These are phyloP conservation scores for Oncorhynchus nerka DNA, from an alignment of 2,113 vertebrate genomes.

Conservation along the genomic window DNA sequence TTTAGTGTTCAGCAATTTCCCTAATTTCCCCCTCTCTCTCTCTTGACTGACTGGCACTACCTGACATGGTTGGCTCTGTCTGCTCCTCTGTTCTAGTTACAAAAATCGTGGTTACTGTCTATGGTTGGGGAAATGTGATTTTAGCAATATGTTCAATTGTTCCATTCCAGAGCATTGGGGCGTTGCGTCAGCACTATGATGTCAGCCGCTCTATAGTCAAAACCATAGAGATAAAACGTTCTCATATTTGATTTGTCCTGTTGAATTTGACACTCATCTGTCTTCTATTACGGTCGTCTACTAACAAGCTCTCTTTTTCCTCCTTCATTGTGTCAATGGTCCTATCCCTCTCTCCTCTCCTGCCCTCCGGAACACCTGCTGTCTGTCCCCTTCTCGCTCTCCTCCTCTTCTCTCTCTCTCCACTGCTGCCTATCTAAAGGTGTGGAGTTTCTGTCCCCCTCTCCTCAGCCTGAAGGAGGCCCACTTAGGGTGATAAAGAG, in stretches of 20 bases:
- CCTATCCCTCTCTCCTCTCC: constrained; percentile 6
- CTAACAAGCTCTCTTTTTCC: neutral
- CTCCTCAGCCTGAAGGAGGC: constrained; percentile 65
- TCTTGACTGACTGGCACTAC: constrained; percentile 29
- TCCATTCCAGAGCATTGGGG: neutral
- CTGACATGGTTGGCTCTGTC: constrained; percentile 35
- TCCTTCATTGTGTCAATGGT: constrained; percentile 4
- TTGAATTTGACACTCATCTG: constrained; percentile 15
- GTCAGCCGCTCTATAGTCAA: too few relatives aligned
- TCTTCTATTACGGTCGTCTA: neutral
- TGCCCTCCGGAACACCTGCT: constrained; percentile 8
- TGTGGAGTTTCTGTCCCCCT: constrained; percentile 57
- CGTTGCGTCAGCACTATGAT: too few relatives aligned
- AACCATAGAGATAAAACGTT: neutral
- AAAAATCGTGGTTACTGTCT: constrained; percentile 30
- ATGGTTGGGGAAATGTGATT: neutral
- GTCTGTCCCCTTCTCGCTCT: neutral
- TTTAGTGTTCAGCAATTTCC: constrained; percentile 77
- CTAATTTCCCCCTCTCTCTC: constrained; percentile 55
- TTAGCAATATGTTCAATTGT: neutral
- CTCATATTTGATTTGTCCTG: neutral
- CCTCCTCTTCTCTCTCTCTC: constrained; percentile 34
- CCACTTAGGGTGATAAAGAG: constrained; percentile 83
- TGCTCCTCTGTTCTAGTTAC: neutral
- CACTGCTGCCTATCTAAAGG: constrained; percentile 56